A percentile compares a stretch with the other conserved stretches of the same genome.
Evolutionary conservation across 2,888 invertebrate species (phyloP).

Genomic region (Microctonus aethiopoides): DNA sequence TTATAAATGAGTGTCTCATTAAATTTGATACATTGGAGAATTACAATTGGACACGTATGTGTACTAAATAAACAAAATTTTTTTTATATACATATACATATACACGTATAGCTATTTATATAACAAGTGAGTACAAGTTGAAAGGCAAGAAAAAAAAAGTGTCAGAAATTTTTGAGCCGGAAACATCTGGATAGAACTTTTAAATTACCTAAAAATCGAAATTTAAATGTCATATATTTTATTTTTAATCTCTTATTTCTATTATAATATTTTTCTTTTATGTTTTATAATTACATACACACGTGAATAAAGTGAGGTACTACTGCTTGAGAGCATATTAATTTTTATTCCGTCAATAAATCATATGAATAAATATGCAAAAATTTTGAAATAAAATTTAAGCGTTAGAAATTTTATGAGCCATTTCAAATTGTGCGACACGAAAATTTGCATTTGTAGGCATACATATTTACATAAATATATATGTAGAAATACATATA

Average conservation of each 20-base stretch:
- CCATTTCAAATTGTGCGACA: constrained; percentile 11
- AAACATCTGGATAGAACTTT: constrained; percentile 5
- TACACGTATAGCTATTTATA: neutral
- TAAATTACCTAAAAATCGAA: neutral
- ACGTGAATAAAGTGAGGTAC: neutral
- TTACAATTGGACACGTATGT: no score
- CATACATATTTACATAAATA: constrained; percentile 13
- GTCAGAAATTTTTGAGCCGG: constrained; percentile 1
- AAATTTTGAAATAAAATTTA: constrained; percentile 28
- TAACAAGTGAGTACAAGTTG: neutral
- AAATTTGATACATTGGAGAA: neutral
- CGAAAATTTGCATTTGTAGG: neutral
- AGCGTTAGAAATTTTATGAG: constrained; percentile 20
- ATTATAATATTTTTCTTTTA: neutral
- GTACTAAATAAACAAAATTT: no score
- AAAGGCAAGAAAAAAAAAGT: neutral
- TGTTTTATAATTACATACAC: neutral
- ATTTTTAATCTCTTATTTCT: neutral
- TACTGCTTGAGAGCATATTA: constrained; percentile 1
- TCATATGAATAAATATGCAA: constrained; percentile 19
- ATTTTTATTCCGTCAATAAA: constrained; percentile 20
- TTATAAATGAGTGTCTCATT: neutral
- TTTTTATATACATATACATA: neutral
- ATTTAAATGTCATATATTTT: neutral
- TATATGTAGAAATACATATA: neutral